A percentile compares a stretch with the other conserved stretches of the same genome.
These are phyloP conservation scores for Calonectris borealis DNA, from an alignment of 2,113 vertebrate species.

Conservation along the genomic window DNA sequence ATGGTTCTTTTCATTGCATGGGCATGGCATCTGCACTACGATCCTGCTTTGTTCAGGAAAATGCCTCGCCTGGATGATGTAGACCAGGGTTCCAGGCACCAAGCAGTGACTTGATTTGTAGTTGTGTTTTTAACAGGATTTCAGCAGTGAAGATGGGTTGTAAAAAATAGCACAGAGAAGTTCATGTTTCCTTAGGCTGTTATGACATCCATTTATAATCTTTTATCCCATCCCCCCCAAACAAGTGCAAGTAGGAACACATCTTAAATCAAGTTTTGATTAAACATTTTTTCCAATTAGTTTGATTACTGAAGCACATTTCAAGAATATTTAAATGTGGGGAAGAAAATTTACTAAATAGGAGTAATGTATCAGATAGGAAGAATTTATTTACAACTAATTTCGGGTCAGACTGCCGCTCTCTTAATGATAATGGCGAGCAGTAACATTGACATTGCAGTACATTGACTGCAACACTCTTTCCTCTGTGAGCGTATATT, in stretches of 20 bases:
- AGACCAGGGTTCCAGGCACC: background rate
- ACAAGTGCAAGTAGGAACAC: background rate
- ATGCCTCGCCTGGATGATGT: background rate
- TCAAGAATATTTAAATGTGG: background rate
- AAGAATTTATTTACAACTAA: background rate
- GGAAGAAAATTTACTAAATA: background rate
- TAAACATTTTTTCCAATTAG: background rate
- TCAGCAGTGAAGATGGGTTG: background rate
- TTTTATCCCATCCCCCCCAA: background rate
- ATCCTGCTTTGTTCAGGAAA: background rate
- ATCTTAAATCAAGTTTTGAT: background rate
- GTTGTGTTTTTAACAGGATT: slow-evolving; percentile 21
- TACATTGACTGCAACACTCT: background rate
- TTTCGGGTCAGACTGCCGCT: background rate
- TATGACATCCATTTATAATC: background rate
- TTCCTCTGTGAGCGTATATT: background rate
- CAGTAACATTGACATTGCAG: background rate
- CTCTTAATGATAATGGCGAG: background rate
- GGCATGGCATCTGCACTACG: background rate
- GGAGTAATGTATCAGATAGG: background rate
- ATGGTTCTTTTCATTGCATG: background rate
- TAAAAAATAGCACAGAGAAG: background rate
- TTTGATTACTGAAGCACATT: slow-evolving; percentile 39
- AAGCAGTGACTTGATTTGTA: slow-evolving; percentile 26
- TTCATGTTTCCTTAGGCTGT: background rate